Percentiles rank a stretch among this genome's conserved stretches.
Conservation (phyloP, 2,888 invertebrate species). For the Salpingus planirostris region DNA sequence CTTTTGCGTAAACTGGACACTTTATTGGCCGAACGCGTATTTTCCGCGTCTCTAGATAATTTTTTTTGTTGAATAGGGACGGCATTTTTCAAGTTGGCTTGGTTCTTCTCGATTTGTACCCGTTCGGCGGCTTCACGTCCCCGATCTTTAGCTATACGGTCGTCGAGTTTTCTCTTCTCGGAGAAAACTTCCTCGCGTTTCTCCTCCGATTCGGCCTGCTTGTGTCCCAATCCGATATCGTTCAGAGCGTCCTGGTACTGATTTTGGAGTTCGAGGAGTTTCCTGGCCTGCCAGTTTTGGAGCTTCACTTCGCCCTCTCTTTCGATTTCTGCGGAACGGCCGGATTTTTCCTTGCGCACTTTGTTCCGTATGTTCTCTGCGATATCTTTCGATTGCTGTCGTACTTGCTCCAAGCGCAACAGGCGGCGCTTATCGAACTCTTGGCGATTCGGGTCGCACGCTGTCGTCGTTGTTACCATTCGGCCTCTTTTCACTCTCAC, state of each 20-base stretch:
- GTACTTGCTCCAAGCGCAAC: constrained; percentile 54
- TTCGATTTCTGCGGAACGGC: constrained; percentile 44
- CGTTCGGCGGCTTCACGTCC: constrained; percentile 38
- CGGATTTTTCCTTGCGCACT: constrained; percentile 45
- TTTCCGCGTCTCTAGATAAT: constrained; percentile 41
- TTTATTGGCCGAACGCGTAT: constrained; percentile 39
- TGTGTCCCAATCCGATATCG: constrained; percentile 46
- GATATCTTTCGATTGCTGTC: constrained; percentile 53
- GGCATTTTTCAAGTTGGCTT: constrained; percentile 24
- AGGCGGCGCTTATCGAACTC: constrained; percentile 50
- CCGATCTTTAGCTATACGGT: constrained; percentile 35
- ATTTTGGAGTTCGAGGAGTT: constrained; percentile 43
- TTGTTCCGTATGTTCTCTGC: constrained; percentile 48
- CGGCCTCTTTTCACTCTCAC: constrained; percentile 42
- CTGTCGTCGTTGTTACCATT: constrained; percentile 40
- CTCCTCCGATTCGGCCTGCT: constrained; percentile 38
- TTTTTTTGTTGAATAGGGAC: constrained; percentile 28
- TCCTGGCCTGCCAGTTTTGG: constrained; percentile 45
- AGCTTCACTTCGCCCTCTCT: constrained; percentile 44
- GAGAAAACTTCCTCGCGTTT: constrained; percentile 29
- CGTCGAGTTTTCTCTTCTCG: constrained; percentile 24
- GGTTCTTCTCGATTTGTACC: constrained; percentile 31
- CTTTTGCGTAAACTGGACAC: constrained; percentile 9
- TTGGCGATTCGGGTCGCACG: constrained; percentile 46
- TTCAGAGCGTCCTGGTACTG: constrained; percentile 45